Percentiles rank a stretch among this genome's conserved stretches.
These are phyloP conservation scores for Linnaemya vulpina DNA, from an alignment of 2,888 invertebrate species.

Conservation along the genomic window DNA sequence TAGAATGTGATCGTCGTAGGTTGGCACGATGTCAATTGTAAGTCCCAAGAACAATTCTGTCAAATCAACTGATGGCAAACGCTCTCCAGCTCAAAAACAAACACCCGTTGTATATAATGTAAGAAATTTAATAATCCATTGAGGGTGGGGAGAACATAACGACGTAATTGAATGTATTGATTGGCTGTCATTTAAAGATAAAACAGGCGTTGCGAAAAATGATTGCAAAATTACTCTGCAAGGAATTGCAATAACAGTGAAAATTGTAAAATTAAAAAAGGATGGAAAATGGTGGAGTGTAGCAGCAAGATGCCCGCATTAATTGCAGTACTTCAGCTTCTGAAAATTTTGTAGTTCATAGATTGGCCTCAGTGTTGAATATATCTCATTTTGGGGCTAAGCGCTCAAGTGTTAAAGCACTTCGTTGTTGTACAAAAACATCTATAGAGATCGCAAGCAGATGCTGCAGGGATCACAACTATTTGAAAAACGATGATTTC, in stretches of 20 bases:
- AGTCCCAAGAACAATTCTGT: no score
- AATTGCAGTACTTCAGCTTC: no score
- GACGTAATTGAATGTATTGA: constrained; percentile 72
- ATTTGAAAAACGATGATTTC: neutral
- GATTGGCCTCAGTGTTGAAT: no score
- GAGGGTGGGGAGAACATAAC: constrained; percentile 62
- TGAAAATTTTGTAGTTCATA: no score
- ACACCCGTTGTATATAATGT: constrained; percentile 71
- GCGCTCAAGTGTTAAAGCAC: no score
- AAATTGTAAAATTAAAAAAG: constrained; percentile 31
- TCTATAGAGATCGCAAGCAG: no score
- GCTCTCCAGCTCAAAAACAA: neutral
- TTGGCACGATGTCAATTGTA: no score
- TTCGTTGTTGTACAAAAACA: no score
- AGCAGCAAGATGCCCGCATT: no score
- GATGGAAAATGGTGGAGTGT: neutral
- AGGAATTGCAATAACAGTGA: constrained; percentile 56
- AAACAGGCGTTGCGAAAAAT: constrained; percentile 63
- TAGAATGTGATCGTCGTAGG: no score
- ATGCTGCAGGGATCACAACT: neutral
- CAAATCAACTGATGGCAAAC: neutral
- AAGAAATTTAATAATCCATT: constrained; percentile 72
- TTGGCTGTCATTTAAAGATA: constrained; percentile 70
- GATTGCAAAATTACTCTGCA: constrained; percentile 28
- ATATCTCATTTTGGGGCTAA: no score